Conservation (phyloP, 2,888 invertebrate species). For the Standfussiana lucernea region DNA sequence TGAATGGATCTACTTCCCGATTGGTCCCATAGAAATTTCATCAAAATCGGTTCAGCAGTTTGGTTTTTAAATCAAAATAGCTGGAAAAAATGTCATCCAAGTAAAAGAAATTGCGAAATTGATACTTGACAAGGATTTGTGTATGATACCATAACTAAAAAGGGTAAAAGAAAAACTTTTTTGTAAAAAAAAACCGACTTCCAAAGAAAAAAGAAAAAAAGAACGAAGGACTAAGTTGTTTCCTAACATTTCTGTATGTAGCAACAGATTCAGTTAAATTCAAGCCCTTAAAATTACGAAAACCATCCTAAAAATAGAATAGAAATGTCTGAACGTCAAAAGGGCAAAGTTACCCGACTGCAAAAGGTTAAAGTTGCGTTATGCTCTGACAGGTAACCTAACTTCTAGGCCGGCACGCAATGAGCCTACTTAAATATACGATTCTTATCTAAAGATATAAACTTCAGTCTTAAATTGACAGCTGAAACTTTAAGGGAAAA, state of each 20-base stretch:
- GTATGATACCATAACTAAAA: no score
- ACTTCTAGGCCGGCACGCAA: conserved; percentile 1
- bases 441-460: background rate
- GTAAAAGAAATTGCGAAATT: no score
- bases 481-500: background rate
- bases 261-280: background rate
- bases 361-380: conserved; percentile 34
- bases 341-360: conserved; percentile 13
- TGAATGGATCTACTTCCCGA: no score
- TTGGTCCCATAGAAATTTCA: no score
- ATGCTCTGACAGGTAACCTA: conserved; percentile 22
- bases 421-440: background rate
- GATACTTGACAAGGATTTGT: no score
- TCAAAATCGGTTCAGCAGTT: no score
- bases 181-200: no score
- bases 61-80: no score
- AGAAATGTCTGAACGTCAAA: conserved; percentile 15
- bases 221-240: background rate
- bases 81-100: no score
- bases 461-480: conserved; percentile 23
- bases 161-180: no score
- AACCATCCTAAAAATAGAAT: background rate
- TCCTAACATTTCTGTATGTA: background rate
- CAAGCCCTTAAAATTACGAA: background rate
- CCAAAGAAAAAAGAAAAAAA: no score